These are phyloP conservation scores for Synchiropus splendidus DNA, from an alignment of 2,113 vertebrate genomes.

Conservation along the genomic window DNA sequence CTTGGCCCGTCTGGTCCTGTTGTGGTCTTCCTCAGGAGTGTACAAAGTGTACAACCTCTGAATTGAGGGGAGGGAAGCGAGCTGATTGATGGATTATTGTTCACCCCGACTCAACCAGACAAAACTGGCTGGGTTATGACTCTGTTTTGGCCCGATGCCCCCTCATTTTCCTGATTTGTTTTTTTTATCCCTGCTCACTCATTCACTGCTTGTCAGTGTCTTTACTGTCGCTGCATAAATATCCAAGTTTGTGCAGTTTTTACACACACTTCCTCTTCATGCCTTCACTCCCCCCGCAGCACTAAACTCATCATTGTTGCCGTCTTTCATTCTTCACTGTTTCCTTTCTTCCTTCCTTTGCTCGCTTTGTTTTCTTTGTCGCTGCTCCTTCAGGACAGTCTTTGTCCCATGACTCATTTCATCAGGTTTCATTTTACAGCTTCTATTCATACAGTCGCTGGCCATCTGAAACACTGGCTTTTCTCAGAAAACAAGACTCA, in stretches of 20 bases:
- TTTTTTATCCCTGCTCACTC: conserved; percentile 16
- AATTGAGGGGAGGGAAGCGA: conserved; percentile 43
- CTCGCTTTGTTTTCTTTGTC: conserved; percentile 54
- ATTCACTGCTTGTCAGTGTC: conserved; percentile 9
- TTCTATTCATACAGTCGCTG: conserved; percentile 20
- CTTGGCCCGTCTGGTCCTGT: conserved; percentile 7
- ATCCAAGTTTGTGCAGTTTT: conserved; percentile 12
- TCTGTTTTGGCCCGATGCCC: conserved; percentile 53
- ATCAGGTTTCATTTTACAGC: conserved; percentile 47
- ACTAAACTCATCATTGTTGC: conserved; percentile 34
- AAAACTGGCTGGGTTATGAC: conserved; percentile 65
- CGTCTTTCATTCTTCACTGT: conserved; percentile 39
- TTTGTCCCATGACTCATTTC: conserved; percentile 53
- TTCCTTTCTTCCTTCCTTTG: conserved; percentile 55
- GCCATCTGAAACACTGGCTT: conserved; percentile 9
- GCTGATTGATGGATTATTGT: conserved; percentile 73
- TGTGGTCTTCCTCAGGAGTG: conserved; percentile 36
- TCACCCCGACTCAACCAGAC: conserved; percentile 62
- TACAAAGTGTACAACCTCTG: conserved; percentile 51
- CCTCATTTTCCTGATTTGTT: conserved; percentile 32
- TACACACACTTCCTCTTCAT: conserved; percentile 26
- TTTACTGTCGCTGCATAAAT: conserved; percentile 15
- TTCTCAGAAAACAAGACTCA: conserved; percentile 1
- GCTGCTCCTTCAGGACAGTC: conserved; percentile 45
- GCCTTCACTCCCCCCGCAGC: conserved; percentile 14